Evolutionary conservation across 2,797 vertebrate species (phyloP).

Genomic region (Sebastes cheni): DNA sequence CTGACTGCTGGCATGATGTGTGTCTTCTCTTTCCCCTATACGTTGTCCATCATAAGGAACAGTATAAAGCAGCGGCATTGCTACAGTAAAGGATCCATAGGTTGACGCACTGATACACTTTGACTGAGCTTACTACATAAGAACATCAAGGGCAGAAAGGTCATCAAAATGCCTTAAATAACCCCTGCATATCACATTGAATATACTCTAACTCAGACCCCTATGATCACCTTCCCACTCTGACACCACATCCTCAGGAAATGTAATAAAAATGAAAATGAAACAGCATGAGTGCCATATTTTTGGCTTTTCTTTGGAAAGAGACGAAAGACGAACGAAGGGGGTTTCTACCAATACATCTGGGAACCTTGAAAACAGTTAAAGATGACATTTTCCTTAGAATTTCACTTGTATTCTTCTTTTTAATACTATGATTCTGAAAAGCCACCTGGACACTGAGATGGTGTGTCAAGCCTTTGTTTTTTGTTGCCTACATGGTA

Average conservation of each 20-base stretch:
- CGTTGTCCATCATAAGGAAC: not conserved
- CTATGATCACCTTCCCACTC: conserved; percentile 7
- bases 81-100: not conserved
- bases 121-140: not conserved
- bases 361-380: conserved; percentile 64
- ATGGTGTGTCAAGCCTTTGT: not conserved
- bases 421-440: not conserved
- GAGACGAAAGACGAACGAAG: not conserved
- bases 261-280: conserved; percentile 47
- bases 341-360: conserved; percentile 47
- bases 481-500: not conserved
- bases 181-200: not conserved
- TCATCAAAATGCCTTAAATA: conserved; percentile 3
- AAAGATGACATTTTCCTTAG: conserved; percentile 37
- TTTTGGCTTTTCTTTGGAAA: not conserved
- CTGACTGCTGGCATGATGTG: not conserved
- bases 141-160: not conserved
- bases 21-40: not conserved
- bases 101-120: not conserved
- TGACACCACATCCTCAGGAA: conserved; percentile 55
- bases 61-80: not conserved
- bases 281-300: conserved; percentile 36
- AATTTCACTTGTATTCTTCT: conserved; percentile 7
- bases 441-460: not conserved
- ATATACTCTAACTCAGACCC: conserved; percentile 21